Base-by-base conservation (phyloP, 2,113 vertebrate genomes). In the Nannospalax galili region DNA sequence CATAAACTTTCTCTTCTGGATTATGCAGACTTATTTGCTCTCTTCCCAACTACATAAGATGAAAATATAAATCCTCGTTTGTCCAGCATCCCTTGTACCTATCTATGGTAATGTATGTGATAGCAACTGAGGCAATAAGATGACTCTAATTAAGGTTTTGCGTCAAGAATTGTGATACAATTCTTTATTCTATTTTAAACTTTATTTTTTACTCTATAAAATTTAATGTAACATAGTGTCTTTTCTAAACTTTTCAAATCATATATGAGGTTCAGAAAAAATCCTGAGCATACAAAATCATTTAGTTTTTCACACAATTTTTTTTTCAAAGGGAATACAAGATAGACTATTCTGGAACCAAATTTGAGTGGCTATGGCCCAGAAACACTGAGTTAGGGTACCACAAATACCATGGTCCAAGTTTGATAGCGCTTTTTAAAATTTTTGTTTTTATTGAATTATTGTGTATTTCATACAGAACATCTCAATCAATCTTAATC, bases 1-100 rank as follows among this genome's bases (percentile, higher is more conserved):
- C 15, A 37, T 70, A 28, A 58, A 84, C 26, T 65, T 73, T 67
- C 7, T 90, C 52, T 30, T 65, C 12, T 72, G 37, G 24, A 78
- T 35, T 82, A 48, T 45, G 11, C 20, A 45, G 42, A 42, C 20
- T 52, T 79, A 37, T n/a, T 40, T 80, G 42, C 17, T 91, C 70
- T 80, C 14, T 2, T 73, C 30, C 9, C 14, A 14, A 45, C 10
- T 64, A 70, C 1, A 11, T 45, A 64, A 70, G 24, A 32, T 58
- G 15, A 69, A 86, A 87, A 10, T n/a, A 5, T 40, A 9, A 32
- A 12, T 90, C 7, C 22, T 93, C 19, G 60, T 75, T 69, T 84
- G 30, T 17, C 22, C 32, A 77, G 62, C 45, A 88, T 97, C 92
- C 28, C 48, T 93, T 95, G 72, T 69, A 90, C 84, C 73, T 94